phyloP scores from a whole-genome alignment of 2,888 invertebrate genomes.

The Prosapia bicincta region DNA sequence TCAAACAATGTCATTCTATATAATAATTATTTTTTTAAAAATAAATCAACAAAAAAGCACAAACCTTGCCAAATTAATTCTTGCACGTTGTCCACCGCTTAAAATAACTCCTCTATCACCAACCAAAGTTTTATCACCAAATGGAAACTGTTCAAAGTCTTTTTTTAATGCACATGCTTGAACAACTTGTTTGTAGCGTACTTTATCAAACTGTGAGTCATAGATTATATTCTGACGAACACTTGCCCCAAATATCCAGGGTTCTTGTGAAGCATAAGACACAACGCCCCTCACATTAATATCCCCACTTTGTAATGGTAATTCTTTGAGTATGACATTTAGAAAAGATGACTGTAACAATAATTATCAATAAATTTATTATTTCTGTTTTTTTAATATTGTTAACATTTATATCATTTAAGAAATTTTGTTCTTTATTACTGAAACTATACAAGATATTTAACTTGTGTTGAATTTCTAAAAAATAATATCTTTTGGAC shows the following conservation, averaged over 20 bases:
- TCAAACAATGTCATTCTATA: no score
- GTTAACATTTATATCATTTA: no score
- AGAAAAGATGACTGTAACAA: constrained; percentile 59
- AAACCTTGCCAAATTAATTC: constrained; percentile 68
- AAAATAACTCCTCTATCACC: constrained; percentile 77
- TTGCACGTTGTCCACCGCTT: constrained; percentile 81
- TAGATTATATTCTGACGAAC: constrained; percentile 92
- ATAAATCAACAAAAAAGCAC: no score
- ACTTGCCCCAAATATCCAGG: constrained; percentile 80
- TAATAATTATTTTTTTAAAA: constrained; percentile 32
- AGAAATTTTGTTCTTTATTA: no score
- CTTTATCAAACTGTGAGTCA: constrained; percentile 68
- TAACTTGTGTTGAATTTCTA: no score
- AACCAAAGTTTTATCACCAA: constrained; percentile 72
- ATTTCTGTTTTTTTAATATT: no score
- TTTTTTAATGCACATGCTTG: constrained; percentile 60
- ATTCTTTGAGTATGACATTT: constrained; percentile 72
- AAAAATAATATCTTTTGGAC: no score
- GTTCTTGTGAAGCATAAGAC: constrained; percentile 81
- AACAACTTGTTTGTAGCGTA: constrained; percentile 65
- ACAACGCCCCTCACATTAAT: constrained; percentile 64
- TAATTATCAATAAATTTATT: no score
- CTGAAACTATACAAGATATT: no score
- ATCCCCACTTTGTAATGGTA: constrained; percentile 62
- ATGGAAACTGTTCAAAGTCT: constrained; percentile 70